Evolutionary conservation across 2,113 vertebrate genomes (phyloP).

Genomic region (Erpornis zantholeuca): DNA sequence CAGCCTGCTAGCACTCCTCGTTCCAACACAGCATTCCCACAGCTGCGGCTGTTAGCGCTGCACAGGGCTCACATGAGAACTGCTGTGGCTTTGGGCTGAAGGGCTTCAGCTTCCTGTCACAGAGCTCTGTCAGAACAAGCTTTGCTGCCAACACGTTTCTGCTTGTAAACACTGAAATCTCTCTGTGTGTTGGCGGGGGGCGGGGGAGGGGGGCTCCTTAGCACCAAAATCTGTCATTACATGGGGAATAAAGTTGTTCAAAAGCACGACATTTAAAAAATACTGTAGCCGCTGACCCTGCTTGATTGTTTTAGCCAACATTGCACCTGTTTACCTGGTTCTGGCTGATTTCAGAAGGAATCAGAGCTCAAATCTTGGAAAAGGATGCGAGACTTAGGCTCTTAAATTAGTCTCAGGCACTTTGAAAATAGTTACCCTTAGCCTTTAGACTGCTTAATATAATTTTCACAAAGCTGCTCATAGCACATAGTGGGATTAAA

Average conservation of each 20-base stretch:
- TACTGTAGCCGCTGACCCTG: background rate
- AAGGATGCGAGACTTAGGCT: background rate
- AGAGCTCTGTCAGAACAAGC: background rate
- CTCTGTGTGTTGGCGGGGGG: background rate
- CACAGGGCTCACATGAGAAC: background rate
- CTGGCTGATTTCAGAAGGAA: background rate
- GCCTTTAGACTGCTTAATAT: background rate
- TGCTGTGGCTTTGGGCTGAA: background rate
- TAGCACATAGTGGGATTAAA: background rate
- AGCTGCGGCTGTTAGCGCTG: background rate
- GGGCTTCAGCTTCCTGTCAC: background rate
- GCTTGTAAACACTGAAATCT: background rate
- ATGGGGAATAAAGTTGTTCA: background rate
- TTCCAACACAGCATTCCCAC: background rate
- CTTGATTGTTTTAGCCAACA: background rate
- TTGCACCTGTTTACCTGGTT: background rate
- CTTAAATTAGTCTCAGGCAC: background rate
- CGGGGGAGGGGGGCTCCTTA: background rate
- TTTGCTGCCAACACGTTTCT: background rate
- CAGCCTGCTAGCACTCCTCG: background rate
- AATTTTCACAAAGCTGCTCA: constrained; percentile 31
- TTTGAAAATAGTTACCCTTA: constrained; percentile 10
- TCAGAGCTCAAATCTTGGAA: background rate
- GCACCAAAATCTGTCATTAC: background rate
- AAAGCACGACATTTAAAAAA: background rate